These are phyloP conservation scores for Glossophaga mutica DNA, from an alignment of 2,797 vertebrate species.

Conservation along the genomic window DNA sequence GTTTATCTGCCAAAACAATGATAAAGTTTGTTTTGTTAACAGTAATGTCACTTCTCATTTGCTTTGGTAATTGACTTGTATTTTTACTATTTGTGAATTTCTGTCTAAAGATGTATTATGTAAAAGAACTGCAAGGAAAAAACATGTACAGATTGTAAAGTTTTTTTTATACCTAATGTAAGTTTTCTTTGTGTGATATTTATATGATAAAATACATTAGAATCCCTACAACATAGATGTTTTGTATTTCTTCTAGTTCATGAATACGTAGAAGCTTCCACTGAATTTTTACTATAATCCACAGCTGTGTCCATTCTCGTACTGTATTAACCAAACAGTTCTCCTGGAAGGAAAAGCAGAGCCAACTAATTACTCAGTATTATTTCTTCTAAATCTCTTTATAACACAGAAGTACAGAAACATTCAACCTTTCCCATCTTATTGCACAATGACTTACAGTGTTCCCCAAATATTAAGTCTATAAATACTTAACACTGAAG, in stretches of 20 bases:
- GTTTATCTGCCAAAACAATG: constrained; percentile 21
- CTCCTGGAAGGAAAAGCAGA: constrained; percentile 12
- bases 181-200: constrained; percentile 79
- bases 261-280: neutral
- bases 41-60: constrained; percentile 32
- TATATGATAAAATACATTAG: constrained; percentile 80
- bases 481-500: neutral
- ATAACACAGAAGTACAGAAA: constrained; percentile 14
- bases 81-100: constrained; percentile 57
- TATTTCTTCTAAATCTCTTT: neutral
- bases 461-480: neutral
- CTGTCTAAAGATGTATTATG: constrained; percentile 61
- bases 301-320: neutral
- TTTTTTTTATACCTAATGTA: constrained; percentile 76
- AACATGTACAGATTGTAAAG: constrained; percentile 81
- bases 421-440: neutral
- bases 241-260: constrained; percentile 43
- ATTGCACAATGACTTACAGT: neutral
- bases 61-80: constrained; percentile 48
- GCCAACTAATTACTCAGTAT: neutral
- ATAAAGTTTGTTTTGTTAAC: constrained; percentile 6
- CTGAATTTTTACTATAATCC: constrained; percentile 27
- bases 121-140: constrained; percentile 59
- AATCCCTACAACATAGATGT: constrained; percentile 46
- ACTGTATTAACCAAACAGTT: neutral